phyloP scores from a whole-genome alignment of 2,888 invertebrate species.

The Lymantria monacha region DNA sequence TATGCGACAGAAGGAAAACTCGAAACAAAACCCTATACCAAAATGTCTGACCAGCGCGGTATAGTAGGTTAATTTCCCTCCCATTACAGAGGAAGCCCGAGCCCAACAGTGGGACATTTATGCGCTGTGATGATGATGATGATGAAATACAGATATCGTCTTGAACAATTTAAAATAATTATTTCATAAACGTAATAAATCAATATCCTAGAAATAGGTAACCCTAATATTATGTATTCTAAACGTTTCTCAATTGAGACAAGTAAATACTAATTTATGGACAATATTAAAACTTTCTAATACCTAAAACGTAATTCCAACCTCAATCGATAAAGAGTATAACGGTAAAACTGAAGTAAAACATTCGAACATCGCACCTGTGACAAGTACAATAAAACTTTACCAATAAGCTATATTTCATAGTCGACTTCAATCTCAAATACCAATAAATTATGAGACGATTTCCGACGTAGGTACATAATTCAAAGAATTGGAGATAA shows the following conservation, averaged over 20 bases:
- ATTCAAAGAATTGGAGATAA: slow-evolving; percentile 69
- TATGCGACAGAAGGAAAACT: no score
- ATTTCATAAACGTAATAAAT: no score
- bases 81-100: no score
- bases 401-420: slow-evolving; percentile 79
- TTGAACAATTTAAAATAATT: no score
- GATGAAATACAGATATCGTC: no score
- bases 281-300: slow-evolving; percentile 11
- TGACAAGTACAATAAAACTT: slow-evolving; percentile 79
- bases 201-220: no score
- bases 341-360: slow-evolving; percentile 55
- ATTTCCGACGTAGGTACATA: slow-evolving; percentile 64
- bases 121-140: no score
- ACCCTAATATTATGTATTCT: no score
- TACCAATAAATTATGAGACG: slow-evolving; percentile 74
- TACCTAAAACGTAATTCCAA: slow-evolving; percentile 24
- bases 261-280: neutral
- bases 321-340: slow-evolving; percentile 38
- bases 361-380: slow-evolving; percentile 64
- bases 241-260: neutral
- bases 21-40: no score
- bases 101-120: no score
- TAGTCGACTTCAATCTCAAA: slow-evolving; percentile 76
- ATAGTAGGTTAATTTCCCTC: no score
- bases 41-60: no score